Base-by-base conservation (phyloP, 2,797 vertebrate species). In the Phalloptychus januarius region DNA sequence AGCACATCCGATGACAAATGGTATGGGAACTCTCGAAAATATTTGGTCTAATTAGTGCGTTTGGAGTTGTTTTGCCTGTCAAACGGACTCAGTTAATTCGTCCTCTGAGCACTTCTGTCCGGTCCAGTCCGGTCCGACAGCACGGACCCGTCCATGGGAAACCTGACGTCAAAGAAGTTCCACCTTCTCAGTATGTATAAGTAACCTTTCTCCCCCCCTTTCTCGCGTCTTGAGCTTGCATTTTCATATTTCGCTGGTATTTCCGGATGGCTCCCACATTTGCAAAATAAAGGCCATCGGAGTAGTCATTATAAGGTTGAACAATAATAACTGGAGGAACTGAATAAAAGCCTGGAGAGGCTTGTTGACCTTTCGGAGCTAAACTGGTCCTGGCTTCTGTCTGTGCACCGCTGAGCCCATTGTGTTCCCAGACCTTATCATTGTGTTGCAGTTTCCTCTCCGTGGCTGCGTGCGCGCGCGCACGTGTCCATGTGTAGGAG, bases 391-490 rank as follows among this genome's bases (percentile, higher is more conserved):
- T 94, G 93, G 92, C 91, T 93, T 93, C 90, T 94, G 94, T 94
- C 93, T 94, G 94, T 93, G 89, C 90, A 89, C 91, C 83, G 90
- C 89, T 87, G 89, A 86, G 85, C 87, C 95, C 93, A 96, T 96
- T 96, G 96, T 96, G 92, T 95, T 96, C 92, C 80, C 90, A 92
- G 86, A 91, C 86, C 94, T 96, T 96, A 96, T 96, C 96, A 96
- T 94, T 95, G 94, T 95, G 91, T 89, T 94, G 91, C 95, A 96
- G 95, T 88, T 96, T 96, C 96, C 96, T 95, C 90, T 95, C 85
- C 79, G 7, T 85, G 65, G 85, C 87, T 84, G 89, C 46, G 84
- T 79, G 87, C 86, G 87, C 78, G 87, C 86, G 87, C 78, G 86
- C 85, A 85, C 84, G 45, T 86, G 86, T 85, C 82, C 83, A 80